These are phyloP conservation scores for Xanthorhoe designata DNA, from an alignment of 2,888 invertebrate genomes.

Conservation along the genomic window DNA sequence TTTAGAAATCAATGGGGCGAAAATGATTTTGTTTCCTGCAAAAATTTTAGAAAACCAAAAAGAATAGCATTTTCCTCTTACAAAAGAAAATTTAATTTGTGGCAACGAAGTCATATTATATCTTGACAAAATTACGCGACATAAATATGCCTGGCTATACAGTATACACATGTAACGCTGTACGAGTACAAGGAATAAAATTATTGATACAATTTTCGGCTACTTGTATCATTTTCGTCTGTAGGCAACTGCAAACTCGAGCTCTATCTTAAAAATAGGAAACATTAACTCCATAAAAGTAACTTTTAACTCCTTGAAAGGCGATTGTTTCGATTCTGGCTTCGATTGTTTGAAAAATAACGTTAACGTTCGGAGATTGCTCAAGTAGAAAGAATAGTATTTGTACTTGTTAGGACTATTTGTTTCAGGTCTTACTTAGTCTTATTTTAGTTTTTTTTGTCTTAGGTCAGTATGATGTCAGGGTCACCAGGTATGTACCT, in stretches of 20 bases:
- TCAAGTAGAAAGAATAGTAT: background rate
- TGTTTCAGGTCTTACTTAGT: background rate
- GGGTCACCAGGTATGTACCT: too few relatives aligned
- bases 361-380: background rate
- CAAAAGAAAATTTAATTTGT: too few relatives aligned
- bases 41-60: too few relatives aligned
- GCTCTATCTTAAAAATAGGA: background rate
- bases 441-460: too few relatives aligned
- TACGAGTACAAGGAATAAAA: background rate
- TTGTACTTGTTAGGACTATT: background rate
- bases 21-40: too few relatives aligned
- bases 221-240: background rate
- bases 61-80: too few relatives aligned
- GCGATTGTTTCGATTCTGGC: constrained; percentile 25
- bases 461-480: too few relatives aligned
- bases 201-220: background rate
- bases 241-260: background rate
- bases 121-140: too few relatives aligned
- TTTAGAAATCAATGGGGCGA: too few relatives aligned
- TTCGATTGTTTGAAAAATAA: constrained; percentile 3
- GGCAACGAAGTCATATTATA: too few relatives aligned
- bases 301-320: constrained; percentile 3
- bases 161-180: too few relatives aligned
- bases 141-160: too few relatives aligned
- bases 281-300: background rate